Evolutionary conservation across 2,797 vertebrate species (phyloP).

Genomic region (Anableps anableps): DNA sequence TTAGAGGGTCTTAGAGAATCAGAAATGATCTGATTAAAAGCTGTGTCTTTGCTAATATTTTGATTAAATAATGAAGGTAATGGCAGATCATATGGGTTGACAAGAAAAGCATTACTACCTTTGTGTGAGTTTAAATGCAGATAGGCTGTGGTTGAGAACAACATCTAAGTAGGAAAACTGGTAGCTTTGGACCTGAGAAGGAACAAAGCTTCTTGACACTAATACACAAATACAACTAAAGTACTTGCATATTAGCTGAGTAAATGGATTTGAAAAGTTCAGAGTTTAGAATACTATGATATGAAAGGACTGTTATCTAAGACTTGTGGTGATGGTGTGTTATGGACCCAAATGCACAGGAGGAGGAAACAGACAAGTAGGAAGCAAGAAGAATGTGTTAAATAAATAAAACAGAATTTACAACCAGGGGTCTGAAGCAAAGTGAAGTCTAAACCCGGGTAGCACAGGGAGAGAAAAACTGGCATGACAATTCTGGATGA

Average conservation of each 20-base stretch:
- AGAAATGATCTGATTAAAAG: not conserved
- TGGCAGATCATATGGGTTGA: not conserved
- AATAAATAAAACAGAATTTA: slow-evolving; percentile 4
- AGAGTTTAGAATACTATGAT: not conserved
- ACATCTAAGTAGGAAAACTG: not conserved
- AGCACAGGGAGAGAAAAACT: not conserved
- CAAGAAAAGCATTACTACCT: not conserved
- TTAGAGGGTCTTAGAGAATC: not conserved
- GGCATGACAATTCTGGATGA: not conserved
- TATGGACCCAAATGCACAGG: not conserved
- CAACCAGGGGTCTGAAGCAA: not conserved
- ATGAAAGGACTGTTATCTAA: not conserved
- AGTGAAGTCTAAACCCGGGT: not conserved
- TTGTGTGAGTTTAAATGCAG: not conserved
- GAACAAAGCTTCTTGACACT: too few species aligned
- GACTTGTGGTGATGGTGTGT: not conserved
- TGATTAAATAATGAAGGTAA: not conserved
- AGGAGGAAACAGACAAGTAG: not conserved
- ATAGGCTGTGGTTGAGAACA: not conserved
- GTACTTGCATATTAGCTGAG: not conserved
- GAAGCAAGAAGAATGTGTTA: not conserved
- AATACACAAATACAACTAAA: not conserved
- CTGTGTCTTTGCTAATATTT: not conserved
- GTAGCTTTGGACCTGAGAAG: not conserved
- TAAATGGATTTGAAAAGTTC: not conserved